These are phyloP conservation scores for Hycleus cichorii DNA, from an alignment of 1,140 invertebrate genomes.

Conservation along the genomic window DNA sequence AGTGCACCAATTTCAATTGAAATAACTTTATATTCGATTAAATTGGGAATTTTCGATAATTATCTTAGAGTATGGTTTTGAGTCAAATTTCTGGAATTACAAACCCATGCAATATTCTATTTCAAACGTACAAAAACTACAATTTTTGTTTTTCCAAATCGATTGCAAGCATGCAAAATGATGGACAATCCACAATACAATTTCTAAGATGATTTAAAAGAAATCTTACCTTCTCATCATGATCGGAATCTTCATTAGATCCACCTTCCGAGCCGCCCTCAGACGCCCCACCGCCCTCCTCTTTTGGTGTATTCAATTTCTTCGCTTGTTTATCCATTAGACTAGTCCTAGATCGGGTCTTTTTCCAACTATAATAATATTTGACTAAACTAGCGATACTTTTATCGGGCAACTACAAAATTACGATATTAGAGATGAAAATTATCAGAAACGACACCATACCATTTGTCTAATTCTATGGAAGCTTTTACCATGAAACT, in stretches of 20 bases:
- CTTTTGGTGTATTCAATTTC: constrained; percentile 54
- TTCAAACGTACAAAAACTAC: background rate
- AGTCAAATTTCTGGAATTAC: too few relatives aligned
- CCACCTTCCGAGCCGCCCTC: constrained; percentile 72
- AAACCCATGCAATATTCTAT: too few relatives aligned
- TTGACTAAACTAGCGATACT: constrained; percentile 93
- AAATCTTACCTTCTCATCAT: constrained; percentile 74
- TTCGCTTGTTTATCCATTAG: constrained; percentile 85
- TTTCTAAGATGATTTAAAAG: too few relatives aligned
- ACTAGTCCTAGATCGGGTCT: constrained; percentile 83
- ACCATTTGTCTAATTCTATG: constrained; percentile 97
- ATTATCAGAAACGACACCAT: constrained; percentile 16
- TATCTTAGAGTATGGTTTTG: too few relatives aligned
- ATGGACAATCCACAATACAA: too few relatives aligned
- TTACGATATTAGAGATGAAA: constrained; percentile 18
- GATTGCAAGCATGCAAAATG: background rate
- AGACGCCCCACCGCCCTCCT: constrained; percentile 41
- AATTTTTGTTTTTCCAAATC: background rate
- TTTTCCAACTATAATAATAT: constrained; percentile 99
- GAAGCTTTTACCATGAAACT: constrained; percentile 97
- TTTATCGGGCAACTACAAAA: constrained; percentile 84
- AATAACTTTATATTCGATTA: too few relatives aligned
- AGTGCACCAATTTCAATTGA: too few relatives aligned
- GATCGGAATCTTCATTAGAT: constrained; percentile 80
- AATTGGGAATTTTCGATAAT: too few relatives aligned